These are phyloP conservation scores for Gastracanthus pulcherrimus DNA, from an alignment of 2,888 invertebrate species.

Conservation along the genomic window DNA sequence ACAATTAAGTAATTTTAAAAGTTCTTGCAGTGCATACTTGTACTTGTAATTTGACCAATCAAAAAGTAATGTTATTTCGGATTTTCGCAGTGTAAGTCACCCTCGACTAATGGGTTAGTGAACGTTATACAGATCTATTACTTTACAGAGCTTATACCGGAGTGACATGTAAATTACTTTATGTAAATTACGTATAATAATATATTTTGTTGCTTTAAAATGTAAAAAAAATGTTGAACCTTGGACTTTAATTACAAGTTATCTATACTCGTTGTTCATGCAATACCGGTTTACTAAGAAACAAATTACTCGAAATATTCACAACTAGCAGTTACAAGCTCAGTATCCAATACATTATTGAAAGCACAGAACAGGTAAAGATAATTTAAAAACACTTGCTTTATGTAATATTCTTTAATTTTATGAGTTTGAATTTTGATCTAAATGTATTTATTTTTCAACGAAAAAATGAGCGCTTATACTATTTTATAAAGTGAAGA, in stretches of 20 bases:
- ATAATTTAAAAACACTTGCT: too few relatives aligned
- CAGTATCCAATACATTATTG: not conserved
- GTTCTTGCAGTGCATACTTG: too few relatives aligned
- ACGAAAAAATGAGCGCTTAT: too few relatives aligned
- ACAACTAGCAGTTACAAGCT: not conserved
- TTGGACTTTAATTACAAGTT: not conserved
- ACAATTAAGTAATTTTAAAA: too few relatives aligned
- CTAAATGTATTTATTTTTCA: too few relatives aligned
- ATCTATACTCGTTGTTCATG: not conserved
- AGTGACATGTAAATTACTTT: not conserved
- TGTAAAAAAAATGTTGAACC: not conserved
- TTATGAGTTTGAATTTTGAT: too few relatives aligned
- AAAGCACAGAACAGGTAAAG: not conserved
- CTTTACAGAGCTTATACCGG: not conserved
- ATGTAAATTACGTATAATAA: not conserved
- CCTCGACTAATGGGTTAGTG: too few relatives aligned
- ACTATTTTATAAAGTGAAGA: too few relatives aligned
- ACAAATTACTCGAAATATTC: not conserved
- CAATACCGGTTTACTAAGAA: not conserved
- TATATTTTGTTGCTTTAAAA: not conserved
- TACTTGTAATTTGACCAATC: too few relatives aligned
- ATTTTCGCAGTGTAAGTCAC: too few relatives aligned
- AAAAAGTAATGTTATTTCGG: too few relatives aligned
- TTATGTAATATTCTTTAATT: too few relatives aligned
- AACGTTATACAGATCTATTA: not conserved